Evolutionary conservation across 1,140 invertebrate species (phyloP), one percentile per base, ranked within the genome.

Genomic region (Papilio xuthus): DNA sequence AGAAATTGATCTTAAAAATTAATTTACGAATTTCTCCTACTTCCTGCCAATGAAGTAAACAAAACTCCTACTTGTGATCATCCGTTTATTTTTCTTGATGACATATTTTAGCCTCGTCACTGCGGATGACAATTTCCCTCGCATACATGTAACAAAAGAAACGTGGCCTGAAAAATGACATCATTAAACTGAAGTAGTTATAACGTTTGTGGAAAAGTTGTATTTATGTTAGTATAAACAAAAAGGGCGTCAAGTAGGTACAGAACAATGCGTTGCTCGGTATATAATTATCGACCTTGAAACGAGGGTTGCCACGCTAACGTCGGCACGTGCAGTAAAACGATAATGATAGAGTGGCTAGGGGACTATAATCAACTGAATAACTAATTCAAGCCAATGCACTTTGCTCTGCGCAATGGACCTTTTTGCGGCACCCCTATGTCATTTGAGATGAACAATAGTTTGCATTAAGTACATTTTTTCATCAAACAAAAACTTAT

Each of bases 381-480:
- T 93, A 91, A 92, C 91, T 92, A 93, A 93, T 93, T 93, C 90
- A 89, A 92, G 85, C 90, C 88, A 89, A 87, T 89, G 86, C 88
- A 86, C 86, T 90, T 90, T 89, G 88, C 79, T 86, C 79, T 78
- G 56, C 74, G 82, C 87, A 88, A 88, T 85, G 83, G 90, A 85
- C 85, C 89, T 93, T 91, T 89, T 90, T 87, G 87, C 86, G 84
- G 81, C 84, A 83, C 89, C 90, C n/a, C 85, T 89, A 82, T 85
- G 74, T 60, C 74, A 76, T 76, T 75, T 76, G 56, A 42, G 74
- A 60, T 76, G 32, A 76, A 76, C 74, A 76, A 76, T 60, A 76
- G 74, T 56, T 60, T 13, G 53, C 41, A 12, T 76, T 79, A 82
- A 84, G 80, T 78, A 82, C 81, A 79, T 83, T 86, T 81, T 81